Evolutionary conservation across 2,888 invertebrate species (phyloP).

Genomic region (Drosophila yooni): DNA sequence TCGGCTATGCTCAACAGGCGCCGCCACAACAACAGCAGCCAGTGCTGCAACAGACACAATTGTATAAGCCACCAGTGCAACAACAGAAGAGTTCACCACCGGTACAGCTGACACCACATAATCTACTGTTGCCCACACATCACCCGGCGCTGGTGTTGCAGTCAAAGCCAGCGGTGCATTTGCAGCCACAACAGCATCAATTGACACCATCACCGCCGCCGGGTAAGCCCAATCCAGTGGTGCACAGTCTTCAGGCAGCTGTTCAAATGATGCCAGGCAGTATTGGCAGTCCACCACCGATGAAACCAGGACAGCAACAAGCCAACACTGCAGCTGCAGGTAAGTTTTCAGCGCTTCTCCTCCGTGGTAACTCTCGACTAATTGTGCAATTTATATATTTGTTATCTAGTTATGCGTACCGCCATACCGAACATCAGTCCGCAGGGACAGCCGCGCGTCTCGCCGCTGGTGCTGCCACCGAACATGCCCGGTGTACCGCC

Average conservation of each 20-base stretch:
- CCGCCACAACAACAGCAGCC: constrained; percentile 50
- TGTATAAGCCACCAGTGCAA: constrained; percentile 66
- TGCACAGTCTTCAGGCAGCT: constrained; percentile 75
- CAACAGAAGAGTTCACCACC: constrained; percentile 70
- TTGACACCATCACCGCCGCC: constrained; percentile 80
- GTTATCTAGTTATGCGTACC: constrained; percentile 83
- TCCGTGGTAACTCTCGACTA: background rate
- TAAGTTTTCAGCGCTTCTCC: constrained; percentile 44
- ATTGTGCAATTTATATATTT: background rate
- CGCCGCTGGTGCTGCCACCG: constrained; percentile 85
- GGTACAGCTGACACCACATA: constrained; percentile 68
- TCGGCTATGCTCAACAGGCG: constrained; percentile 53
- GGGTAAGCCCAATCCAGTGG: constrained; percentile 81
- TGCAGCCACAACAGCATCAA: constrained; percentile 81
- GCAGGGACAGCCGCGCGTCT: constrained; percentile 87
- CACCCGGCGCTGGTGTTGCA: constrained; percentile 77
- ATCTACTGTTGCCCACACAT: constrained; percentile 79
- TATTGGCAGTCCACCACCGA: constrained; percentile 87
- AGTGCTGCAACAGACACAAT: constrained; percentile 74
- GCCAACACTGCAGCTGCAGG: constrained; percentile 84
- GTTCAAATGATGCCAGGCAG: constrained; percentile 85
- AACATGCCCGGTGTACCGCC: constrained; percentile 87
- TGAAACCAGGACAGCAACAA: constrained; percentile 72
- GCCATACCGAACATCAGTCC: constrained; percentile 88
- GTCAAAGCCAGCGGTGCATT: constrained; percentile 72